Percentiles rank a stretch among this genome's conserved stretches.
These are phyloP conservation scores for Coelopa frigida DNA, from an alignment of 1,140 invertebrate species.

Conservation along the genomic window DNA sequence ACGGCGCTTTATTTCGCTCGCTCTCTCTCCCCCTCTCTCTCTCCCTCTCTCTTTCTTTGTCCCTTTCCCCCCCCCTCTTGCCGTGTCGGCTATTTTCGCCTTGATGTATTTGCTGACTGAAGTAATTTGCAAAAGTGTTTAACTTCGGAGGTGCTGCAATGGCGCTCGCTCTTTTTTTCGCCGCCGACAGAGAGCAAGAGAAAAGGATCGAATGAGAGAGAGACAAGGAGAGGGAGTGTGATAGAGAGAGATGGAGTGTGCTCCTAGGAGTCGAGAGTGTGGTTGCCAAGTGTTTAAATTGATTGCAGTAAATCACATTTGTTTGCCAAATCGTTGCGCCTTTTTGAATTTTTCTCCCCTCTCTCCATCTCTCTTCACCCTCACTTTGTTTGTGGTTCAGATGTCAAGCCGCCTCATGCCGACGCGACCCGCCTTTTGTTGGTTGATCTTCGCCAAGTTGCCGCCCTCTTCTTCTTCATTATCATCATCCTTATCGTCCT, in stretches of 20 bases:
- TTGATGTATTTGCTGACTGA: conserved; percentile 36
- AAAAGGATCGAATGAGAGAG: neutral
- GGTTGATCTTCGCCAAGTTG: too few species aligned
- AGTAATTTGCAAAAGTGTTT: conserved; percentile 32
- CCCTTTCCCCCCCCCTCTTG: conserved; percentile 3
- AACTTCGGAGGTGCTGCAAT: conserved; percentile 15
- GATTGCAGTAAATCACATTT: conserved; percentile 42
- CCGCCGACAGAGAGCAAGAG: neutral
- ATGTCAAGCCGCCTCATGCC: too few species aligned
- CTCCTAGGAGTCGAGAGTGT: too few species aligned
- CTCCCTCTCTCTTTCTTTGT: conserved; percentile 11
- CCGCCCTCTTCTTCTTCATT: too few species aligned
- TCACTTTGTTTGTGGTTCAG: too few species aligned
- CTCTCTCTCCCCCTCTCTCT: conserved; percentile 21
- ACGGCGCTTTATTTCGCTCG: neutral
- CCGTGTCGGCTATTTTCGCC: conserved; percentile 28
- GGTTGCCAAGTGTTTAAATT: conserved; percentile 35
- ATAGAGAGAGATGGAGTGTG: too few species aligned
- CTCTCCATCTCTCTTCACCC: too few species aligned
- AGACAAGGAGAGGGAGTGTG: too few species aligned
- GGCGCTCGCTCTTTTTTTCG: conserved; percentile 7
- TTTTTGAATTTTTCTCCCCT: too few species aligned
- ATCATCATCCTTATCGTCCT: too few species aligned
- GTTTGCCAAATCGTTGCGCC: conserved; percentile 9
- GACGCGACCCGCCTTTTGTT: too few species aligned